Evolutionary conservation across 2,888 invertebrate genomes (phyloP), one percentile per base, ranked within the genome.

Genomic region (Hydrotaea diabolus): DNA sequence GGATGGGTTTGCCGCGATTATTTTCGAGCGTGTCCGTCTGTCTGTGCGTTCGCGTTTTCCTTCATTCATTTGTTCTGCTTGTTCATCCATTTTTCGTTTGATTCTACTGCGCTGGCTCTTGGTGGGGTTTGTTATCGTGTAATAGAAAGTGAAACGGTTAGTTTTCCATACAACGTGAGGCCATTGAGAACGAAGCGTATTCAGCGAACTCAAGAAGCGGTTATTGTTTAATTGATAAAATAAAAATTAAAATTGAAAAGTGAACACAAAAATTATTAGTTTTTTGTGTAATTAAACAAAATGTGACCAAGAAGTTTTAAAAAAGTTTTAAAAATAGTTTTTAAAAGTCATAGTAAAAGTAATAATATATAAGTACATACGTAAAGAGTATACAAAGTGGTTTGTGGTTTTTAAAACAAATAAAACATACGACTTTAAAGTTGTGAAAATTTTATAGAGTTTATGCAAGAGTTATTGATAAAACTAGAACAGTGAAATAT

Each of bases 101-200:
- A 66, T 64, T 74, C 75, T 66, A 13, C 66, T 15, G 66, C 69
- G 49, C n/a, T 49, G 21, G 21, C 69, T 69, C 69, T 69, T 69
- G 69, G 49, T 77, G 73, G 46, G 80, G 80, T 81, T 80, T 81
- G 75, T 64, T 57, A 69, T 80, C 79, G 80, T 82, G 79, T 76
- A 82, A 79, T 77, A 82, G 77, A 85, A 85, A 77, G 79, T 85
- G 85, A 85, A 85, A 74, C 85, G 85, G 76, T 85, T 77, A 85
- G 85, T 85, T 85, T 82, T 82, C 77, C 69, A 79, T 62, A 79
- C 66, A 69, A 79, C 85, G 85, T 36, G 23, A 9, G 21, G 31
- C 31, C 31, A 55, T 55, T 55, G 21, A 55, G 55, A 55, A 55
- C 55, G 55, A 39, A 39, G 9, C 1, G n/a, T n/a, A 49, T 49